A percentile compares a stretch with the other conserved stretches of the same genome.
Conservation (phyloP, 2,113 vertebrate genomes). For the Lichenostomus cassidix region DNA sequence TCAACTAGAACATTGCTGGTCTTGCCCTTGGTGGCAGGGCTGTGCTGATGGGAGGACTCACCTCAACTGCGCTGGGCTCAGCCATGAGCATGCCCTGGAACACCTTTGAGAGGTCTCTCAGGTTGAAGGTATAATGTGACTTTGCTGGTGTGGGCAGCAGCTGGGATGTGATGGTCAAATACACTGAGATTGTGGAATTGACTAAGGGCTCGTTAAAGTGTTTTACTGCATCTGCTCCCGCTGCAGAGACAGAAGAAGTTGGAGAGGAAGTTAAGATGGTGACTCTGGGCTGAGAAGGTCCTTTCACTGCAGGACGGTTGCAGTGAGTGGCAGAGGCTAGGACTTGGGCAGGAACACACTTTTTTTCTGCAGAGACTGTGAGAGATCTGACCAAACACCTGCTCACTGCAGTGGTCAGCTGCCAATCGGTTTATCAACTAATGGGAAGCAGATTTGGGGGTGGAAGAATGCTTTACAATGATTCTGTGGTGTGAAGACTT, state of each 20-base stretch:
- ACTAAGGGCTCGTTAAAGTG: slow-evolving; percentile 79
- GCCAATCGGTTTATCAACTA: background rate
- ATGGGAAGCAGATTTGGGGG: background rate
- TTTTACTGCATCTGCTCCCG: slow-evolving; percentile 70
- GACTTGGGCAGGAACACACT: background rate
- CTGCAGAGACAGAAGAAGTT: slow-evolving; percentile 53
- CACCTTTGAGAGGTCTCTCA: slow-evolving; percentile 92
- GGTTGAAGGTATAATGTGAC: slow-evolving; percentile 93
- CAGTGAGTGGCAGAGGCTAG: background rate
- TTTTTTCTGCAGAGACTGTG: background rate
- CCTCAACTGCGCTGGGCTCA: slow-evolving; percentile 78
- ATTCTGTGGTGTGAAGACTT: background rate
- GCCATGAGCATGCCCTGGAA: slow-evolving; percentile 95
- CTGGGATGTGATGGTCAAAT: slow-evolving; percentile 83
- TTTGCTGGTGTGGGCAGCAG: slow-evolving; percentile 91
- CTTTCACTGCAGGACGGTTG: background rate
- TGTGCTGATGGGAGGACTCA: slow-evolving; percentile 52
- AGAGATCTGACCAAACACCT: background rate
- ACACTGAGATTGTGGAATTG: slow-evolving; percentile 81
- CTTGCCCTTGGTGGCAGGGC: background rate
- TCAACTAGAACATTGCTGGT: background rate
- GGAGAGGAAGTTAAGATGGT: background rate
- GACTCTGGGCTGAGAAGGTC: background rate
- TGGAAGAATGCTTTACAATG: background rate
- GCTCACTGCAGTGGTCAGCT: background rate